Conservation (phyloP, 2,113 vertebrate species). For the Eclectus roratus region DNA sequence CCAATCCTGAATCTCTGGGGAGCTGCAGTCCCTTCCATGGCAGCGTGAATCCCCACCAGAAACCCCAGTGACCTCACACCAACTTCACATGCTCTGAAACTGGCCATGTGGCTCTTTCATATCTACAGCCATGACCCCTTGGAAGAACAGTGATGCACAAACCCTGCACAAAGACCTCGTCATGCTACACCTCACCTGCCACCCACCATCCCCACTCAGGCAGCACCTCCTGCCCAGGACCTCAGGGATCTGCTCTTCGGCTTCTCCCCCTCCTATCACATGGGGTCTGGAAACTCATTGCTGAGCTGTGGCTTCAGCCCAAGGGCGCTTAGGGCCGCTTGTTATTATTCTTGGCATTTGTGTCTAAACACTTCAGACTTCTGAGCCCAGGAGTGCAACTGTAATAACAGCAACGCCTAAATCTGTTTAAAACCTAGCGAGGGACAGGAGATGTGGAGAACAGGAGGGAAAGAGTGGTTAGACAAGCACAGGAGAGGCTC, state of each 20-base stretch:
- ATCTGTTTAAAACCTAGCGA: neutral
- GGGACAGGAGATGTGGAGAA: neutral
- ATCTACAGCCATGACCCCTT: neutral
- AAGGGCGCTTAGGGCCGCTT: neutral
- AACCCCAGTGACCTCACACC: neutral
- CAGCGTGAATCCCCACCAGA: neutral
- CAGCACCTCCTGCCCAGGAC: neutral
- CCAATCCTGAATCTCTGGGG: neutral
- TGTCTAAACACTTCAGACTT: neutral
- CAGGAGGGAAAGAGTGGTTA: rapidly evolving
- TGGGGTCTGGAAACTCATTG: neutral
- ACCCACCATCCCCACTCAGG: neutral
- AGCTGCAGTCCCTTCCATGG: neutral
- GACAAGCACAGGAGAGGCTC: neutral
- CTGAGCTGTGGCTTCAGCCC: neutral
- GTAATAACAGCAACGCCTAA: neutral
- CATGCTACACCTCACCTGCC: rapidly evolving
- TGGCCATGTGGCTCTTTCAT: rapidly evolving
- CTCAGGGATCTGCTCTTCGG: neutral
- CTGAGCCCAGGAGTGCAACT: neutral
- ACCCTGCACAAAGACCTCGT: neutral
- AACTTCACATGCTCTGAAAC: neutral
- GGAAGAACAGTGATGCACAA: neutral
- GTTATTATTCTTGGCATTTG: neutral
- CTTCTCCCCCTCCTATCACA: neutral